Conservation (phyloP, 2,113 vertebrate species). For the Epinephelus lanceolatus region DNA sequence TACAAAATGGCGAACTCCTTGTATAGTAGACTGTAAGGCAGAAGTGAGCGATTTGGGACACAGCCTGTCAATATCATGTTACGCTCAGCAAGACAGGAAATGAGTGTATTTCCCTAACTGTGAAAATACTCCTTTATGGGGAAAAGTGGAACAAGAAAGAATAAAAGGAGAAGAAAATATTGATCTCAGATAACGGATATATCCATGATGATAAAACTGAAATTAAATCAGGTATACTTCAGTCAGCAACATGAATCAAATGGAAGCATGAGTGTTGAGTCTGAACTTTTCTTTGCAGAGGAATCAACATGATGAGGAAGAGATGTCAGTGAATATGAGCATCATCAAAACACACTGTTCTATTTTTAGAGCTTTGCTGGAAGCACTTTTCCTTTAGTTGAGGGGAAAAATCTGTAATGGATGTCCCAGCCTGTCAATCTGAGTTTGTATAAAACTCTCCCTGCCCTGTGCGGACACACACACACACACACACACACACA, state of each 20-base stretch:
- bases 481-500: constrained; percentile 9
- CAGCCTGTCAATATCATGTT: too few species aligned
- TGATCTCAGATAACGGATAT: background rate
- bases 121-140: background rate
- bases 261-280: background rate
- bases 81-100: background rate
- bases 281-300: background rate
- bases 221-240: background rate
- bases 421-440: constrained; percentile 59
- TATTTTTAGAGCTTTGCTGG: constrained; percentile 51
- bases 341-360: constrained; percentile 26
- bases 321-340: constrained; percentile 4
- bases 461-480: background rate
- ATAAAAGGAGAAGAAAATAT: background rate
- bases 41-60: too few species aligned
- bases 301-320: background rate
- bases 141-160: background rate
- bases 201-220: background rate
- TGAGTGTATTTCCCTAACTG: too few species aligned
- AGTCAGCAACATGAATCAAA: background rate
- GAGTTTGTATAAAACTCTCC: constrained; percentile 21
- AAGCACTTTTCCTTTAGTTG: constrained; percentile 58
- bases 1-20: too few species aligned
- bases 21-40: too few species aligned
- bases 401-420: constrained; percentile 77